Conservation (phyloP, 2,113 vertebrate genomes). For the Poeciliopsis retropinna region DNA sequence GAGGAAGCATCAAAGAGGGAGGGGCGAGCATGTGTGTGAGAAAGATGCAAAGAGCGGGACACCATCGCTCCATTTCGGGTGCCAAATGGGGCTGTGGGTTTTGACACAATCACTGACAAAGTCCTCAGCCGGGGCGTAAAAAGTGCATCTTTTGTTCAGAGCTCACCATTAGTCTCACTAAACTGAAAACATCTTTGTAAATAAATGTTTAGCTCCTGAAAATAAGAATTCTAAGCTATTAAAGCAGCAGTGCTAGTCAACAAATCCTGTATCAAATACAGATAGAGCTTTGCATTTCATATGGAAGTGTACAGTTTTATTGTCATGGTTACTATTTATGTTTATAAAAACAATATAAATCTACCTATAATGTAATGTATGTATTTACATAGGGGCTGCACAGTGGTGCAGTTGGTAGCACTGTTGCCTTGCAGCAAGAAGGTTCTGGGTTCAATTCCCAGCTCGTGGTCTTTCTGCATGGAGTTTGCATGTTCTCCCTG, state of each 20-base stretch:
- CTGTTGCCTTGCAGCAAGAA: no score
- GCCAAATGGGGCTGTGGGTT: constrained; percentile 46
- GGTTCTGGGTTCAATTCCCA: no score
- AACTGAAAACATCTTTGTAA: constrained; percentile 11
- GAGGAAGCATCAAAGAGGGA: constrained; percentile 64
- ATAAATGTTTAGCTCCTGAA: constrained; percentile 2
- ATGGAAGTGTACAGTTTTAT: background rate
- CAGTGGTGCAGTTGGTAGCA: no score
- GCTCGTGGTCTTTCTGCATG: no score
- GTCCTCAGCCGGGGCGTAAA: constrained; percentile 57
- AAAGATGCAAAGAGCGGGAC: background rate
- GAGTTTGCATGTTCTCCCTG: no score
- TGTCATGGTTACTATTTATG: background rate
- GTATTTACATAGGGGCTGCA: no score
- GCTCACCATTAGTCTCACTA: constrained; percentile 35
- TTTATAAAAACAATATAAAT: background rate
- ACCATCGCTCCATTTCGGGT: constrained; percentile 44
- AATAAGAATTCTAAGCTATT: background rate
- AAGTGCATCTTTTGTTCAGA: constrained; percentile 50
- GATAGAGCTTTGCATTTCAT: background rate
- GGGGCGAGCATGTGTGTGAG: constrained; percentile 38
- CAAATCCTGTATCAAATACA: background rate
- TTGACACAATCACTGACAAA: constrained; percentile 56
- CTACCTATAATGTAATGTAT: no score
- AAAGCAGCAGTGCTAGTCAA: background rate